Evolutionary conservation across 2,888 invertebrate genomes (phyloP).

Genomic region (Beris chalybata): DNA sequence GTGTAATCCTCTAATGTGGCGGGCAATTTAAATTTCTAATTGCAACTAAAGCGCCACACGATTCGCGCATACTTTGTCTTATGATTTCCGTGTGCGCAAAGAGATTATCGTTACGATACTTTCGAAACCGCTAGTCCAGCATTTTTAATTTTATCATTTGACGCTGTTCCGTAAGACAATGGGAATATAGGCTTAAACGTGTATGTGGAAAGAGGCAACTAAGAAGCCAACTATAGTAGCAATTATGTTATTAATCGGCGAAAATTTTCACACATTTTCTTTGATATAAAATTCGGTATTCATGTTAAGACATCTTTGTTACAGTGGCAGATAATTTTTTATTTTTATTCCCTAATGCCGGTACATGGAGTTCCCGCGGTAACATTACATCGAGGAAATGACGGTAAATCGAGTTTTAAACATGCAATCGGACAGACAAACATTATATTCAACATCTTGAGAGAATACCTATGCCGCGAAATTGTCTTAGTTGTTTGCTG

Average conservation of each 20-base stretch:
- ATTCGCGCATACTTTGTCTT: not conserved
- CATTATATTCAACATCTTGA: not conserved
- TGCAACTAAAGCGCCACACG: slow-evolving; percentile 31
- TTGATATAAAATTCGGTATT: slow-evolving; percentile 33
- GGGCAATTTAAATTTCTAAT: slow-evolving; percentile 37
- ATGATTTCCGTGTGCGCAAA: slow-evolving; percentile 12
- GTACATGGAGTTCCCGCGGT: slow-evolving; percentile 20
- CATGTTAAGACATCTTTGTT: slow-evolving; percentile 35
- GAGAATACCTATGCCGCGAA: no score
- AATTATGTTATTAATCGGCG: slow-evolving; percentile 39
- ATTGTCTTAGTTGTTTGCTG: no score
- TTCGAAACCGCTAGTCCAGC: slow-evolving; percentile 30
- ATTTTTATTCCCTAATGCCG: slow-evolving; percentile 11
- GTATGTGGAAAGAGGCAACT: slow-evolving; percentile 5
- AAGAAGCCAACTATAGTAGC: slow-evolving; percentile 21
- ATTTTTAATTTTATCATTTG: slow-evolving; percentile 15
- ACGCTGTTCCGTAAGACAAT: slow-evolving; percentile 21
- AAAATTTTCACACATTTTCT: slow-evolving; percentile 38
- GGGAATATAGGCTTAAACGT: slow-evolving; percentile 11
- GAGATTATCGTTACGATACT: slow-evolving; percentile 27
- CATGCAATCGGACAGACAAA: slow-evolving; percentile 24
- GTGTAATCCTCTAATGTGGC: slow-evolving; percentile 13
- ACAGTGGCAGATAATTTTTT: not conserved
- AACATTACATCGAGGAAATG: slow-evolving; percentile 31
- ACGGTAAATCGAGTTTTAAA: slow-evolving; percentile 33